These are phyloP conservation scores for Campoplex capitator DNA, from an alignment of 2,888 invertebrate species.

Conservation along the genomic window DNA sequence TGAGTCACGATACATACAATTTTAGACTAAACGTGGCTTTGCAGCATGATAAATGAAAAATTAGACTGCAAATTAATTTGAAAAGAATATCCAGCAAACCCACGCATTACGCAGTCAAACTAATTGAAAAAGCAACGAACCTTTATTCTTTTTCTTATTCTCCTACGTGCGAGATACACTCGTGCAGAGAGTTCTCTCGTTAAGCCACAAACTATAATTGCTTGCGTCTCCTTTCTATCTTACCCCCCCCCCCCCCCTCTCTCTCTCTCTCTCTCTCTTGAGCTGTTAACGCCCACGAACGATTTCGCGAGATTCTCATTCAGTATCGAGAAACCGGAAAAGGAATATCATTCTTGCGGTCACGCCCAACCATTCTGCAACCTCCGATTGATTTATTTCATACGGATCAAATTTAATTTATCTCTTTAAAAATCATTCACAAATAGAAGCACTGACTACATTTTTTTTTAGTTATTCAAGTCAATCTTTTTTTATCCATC, in stretches of 20 bases:
- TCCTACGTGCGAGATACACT: slow-evolving; percentile 52
- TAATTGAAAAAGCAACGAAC: slow-evolving; percentile 50
- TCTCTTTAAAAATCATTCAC: not conserved
- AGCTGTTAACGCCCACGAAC: slow-evolving; percentile 53
- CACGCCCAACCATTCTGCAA: slow-evolving; percentile 3
- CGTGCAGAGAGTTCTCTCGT: slow-evolving; percentile 50
- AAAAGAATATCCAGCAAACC: slow-evolving; percentile 40
- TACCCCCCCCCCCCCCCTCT: too few species aligned
- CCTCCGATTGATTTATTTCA: slow-evolving; percentile 20
- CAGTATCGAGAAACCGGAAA: slow-evolving; percentile 49
- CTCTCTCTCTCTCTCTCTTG: too few species aligned
- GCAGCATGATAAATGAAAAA: slow-evolving; percentile 27
- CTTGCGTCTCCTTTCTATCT: slow-evolving; percentile 48
- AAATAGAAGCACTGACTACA: not conserved
- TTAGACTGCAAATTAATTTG: slow-evolving; percentile 19
- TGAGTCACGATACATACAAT: slow-evolving; percentile 16
- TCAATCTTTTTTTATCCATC: not conserved
- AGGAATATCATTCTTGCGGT: slow-evolving; percentile 14
- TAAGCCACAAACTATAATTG: slow-evolving; percentile 61
- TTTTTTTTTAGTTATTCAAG: not conserved
- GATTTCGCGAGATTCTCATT: slow-evolving; percentile 33
- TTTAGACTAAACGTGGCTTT: slow-evolving; percentile 3
- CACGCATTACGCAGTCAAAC: slow-evolving; percentile 25
- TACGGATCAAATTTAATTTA: not conserved
- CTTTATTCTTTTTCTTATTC: slow-evolving; percentile 34